Conservation (phyloP, 2,797 vertebrate species). For the Sebastes itinus region DNA sequence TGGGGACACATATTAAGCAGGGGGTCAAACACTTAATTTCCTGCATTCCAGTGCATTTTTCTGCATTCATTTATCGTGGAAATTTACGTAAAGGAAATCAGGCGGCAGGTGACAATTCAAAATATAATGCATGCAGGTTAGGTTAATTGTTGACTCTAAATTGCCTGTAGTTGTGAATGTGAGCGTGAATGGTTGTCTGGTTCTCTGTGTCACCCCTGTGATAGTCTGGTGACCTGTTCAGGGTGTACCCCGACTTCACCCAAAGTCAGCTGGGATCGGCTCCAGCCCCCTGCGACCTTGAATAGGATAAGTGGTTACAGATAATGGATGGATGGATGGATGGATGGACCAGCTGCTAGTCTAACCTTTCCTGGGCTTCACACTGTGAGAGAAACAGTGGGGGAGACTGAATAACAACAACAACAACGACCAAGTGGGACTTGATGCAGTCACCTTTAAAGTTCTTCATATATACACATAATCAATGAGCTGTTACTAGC, state of each 20-base stretch:
- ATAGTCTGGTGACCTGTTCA: no score
- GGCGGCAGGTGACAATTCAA: not conserved
- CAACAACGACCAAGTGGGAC: not conserved
- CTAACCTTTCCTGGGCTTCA: not conserved
- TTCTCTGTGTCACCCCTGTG: no score
- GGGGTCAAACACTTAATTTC: no score
- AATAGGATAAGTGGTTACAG: no score
- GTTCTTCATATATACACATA: not conserved
- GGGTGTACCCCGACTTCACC: no score
- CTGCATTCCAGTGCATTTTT: not conserved
- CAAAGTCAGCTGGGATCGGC: no score
- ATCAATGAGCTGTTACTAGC: not conserved
- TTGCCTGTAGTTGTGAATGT: not conserved
- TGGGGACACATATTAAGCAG: no score
- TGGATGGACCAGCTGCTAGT: constrained; percentile 7
- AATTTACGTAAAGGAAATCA: not conserved
- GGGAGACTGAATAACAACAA: not conserved
- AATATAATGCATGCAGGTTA: not conserved
- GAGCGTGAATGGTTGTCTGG: no score
- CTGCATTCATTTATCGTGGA: not conserved
- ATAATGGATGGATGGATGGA: no score
- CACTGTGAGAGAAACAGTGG: not conserved
- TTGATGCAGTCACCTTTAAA: not conserved
- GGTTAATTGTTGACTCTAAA: no score
- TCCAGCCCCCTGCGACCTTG: no score